These are phyloP conservation scores for Spialia ferax DNA, from an alignment of 2,888 invertebrate species.

Conservation along the genomic window DNA sequence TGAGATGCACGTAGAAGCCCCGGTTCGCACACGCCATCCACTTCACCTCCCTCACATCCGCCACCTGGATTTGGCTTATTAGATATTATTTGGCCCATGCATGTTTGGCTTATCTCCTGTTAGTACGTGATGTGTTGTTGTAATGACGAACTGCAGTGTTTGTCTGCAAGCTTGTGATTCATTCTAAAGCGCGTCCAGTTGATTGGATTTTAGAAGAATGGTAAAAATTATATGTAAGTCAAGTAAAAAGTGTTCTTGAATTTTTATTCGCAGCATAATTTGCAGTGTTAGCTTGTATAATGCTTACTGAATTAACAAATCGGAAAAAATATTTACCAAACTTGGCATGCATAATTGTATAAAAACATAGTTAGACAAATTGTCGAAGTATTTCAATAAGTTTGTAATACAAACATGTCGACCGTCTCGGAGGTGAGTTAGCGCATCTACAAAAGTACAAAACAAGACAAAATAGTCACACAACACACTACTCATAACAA, in stretches of 20 bases:
- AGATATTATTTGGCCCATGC: conserved; percentile 52
- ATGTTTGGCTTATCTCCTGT: background rate
- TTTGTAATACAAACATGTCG: conserved; percentile 2
- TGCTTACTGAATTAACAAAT: background rate
- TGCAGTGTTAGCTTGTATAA: conserved; percentile 16
- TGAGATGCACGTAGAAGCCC: conserved; percentile 98
- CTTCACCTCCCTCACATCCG: conserved; percentile 96
- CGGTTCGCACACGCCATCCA: conserved; percentile 99
- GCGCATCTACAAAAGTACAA: conserved; percentile 16
- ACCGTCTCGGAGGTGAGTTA: conserved; percentile 22
- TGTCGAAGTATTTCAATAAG: too few relatives aligned
- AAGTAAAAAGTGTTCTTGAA: background rate
- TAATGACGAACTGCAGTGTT: conserved; percentile 35
- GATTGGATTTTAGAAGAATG: background rate
- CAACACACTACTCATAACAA: conserved; percentile 30
- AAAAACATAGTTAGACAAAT: too few relatives aligned
- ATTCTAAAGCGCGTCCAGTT: conserved; percentile 7
- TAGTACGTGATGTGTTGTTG: conserved; percentile 21
- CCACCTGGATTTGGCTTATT: conserved; percentile 80
- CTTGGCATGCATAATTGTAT: background rate
- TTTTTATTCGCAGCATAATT: background rate
- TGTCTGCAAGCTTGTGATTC: conserved; percentile 47
- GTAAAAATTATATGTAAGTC: background rate
- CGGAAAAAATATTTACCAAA: background rate
- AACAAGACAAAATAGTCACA: conserved; percentile 21